Evolutionary conservation across 2,888 invertebrate species (phyloP).

Genomic region (Cryptops parisi): DNA sequence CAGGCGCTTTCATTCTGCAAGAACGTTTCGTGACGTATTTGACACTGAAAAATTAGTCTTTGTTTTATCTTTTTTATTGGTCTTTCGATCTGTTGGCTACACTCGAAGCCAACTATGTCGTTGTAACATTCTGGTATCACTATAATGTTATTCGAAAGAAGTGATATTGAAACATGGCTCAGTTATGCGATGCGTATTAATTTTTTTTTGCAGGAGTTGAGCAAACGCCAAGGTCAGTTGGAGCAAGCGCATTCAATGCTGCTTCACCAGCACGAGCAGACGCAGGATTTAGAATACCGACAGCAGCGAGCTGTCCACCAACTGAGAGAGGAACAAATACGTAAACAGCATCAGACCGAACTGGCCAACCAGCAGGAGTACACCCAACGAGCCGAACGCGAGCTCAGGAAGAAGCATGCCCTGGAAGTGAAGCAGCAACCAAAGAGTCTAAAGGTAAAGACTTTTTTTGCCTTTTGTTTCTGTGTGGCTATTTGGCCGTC

Average conservation of each 20-base stretch:
- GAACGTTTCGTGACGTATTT: neutral
- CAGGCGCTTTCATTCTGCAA: too few relatives aligned
- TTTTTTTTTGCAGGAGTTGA: conserved; percentile 56
- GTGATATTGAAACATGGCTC: too few relatives aligned
- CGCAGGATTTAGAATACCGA: conserved; percentile 86
- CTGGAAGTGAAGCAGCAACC: conserved; percentile 96
- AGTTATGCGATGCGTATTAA: too few relatives aligned
- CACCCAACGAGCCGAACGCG: conserved; percentile 84
- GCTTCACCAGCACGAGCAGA: conserved; percentile 89
- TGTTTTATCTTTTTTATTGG: neutral
- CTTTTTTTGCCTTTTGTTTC: neutral
- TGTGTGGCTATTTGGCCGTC: too few relatives aligned
- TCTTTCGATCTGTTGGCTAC: too few relatives aligned
- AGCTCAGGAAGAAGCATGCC: conserved; percentile 91
- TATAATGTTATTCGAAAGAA: too few relatives aligned
- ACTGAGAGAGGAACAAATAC: conserved; percentile 69
- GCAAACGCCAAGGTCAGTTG: conserved; percentile 84
- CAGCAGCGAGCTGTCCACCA: conserved; percentile 92
- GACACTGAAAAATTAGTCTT: neutral
- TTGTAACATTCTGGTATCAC: neutral
- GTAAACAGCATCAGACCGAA: conserved; percentile 82
- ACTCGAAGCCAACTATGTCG: neutral
- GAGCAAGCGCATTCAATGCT: conserved; percentile 91
- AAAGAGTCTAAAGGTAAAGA: conserved; percentile 79
- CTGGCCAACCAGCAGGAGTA: conserved; percentile 91